Base-by-base conservation (phyloP, 2,888 invertebrate species). In the Agrochola lychnidis region DNA sequence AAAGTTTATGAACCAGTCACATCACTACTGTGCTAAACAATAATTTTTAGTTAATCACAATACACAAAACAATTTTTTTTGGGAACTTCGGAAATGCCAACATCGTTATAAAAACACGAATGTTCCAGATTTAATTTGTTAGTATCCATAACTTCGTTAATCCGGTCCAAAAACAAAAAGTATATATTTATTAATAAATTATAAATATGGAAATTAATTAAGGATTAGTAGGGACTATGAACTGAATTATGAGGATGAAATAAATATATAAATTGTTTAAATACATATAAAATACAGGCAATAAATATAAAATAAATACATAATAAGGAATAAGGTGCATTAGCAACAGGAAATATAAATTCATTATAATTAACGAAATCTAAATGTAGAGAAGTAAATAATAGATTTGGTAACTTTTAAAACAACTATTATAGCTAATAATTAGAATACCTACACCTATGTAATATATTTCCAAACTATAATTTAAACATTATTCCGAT, bases 1-100 rank as follows among this genome's bases (percentile, higher is more conserved):
- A 40, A 59, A 64, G 12, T 22, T 22, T 36, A 53, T 48, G 6
- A 64, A 77, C 81, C 81, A 87, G 78, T 82, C n/a, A 76, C 73
- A 81, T 73, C 79, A 82, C 79, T 80, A 85, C 57, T 84, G 53
- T 68, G 76, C 25, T 63, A 82, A 84, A 85, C 72, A 85, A 76
- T 70, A 85, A 84, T 83, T 89, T 90, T 91, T 91, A 87, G 93
- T 93, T 93, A 94, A 92, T 92, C 80, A 92, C 90, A 92, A 92
- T 79, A 93, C 90, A 89, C 84, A 90, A 92, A 89, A 85, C 77
- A 74, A 53, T 66, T 59, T 68, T 72, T 67, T 76, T 84, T 83
- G 84, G 85, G 79, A 88, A 85, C 67, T 73, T 87, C 73, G 79
- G 84, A 82, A 89, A 86, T 87, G 79, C 86, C 78, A 81, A 79